Evolutionary conservation across 1,140 invertebrate species (phyloP).

Genomic region (Mesaphorura yosii): DNA sequence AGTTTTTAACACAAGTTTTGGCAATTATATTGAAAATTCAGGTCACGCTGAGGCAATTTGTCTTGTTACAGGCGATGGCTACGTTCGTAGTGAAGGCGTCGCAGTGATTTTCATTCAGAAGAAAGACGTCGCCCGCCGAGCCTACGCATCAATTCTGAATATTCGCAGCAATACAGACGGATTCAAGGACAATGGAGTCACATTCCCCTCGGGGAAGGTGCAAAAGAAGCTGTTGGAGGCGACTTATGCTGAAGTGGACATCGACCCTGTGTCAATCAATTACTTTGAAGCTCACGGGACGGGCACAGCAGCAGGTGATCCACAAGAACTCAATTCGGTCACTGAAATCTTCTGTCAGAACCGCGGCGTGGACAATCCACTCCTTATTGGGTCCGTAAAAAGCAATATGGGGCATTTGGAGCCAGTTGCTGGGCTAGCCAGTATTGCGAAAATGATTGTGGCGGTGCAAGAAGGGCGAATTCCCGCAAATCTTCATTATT

Average conservation of each 20-base stretch:
- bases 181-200: conserved; percentile 42
- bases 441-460: conserved; percentile 62
- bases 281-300: conserved; percentile 5
- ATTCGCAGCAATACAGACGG: conserved; percentile 46
- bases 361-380: conserved; percentile 44
- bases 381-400: conserved; percentile 80
- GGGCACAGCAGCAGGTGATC: conserved; percentile 34
- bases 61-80: conserved; percentile 27
- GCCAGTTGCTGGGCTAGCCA: conserved; percentile 70
- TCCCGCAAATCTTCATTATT: conserved; percentile 49
- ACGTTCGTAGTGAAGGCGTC: conserved; percentile 42
- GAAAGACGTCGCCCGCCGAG: conserved; percentile 37
- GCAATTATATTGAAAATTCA: too few relatives aligned
- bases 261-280: not conserved
- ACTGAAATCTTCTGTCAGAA: conserved; percentile 64
- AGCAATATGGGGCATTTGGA: conserved; percentile 90
- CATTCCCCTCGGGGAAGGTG: conserved; percentile 32
- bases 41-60: too few relatives aligned
- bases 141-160: conserved; percentile 45
- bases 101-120: conserved; percentile 44
- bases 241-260: not conserved
- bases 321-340: conserved; percentile 74
- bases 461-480: conserved; percentile 42
- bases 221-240: conserved; percentile 29
- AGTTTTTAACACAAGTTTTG: too few relatives aligned